Base-by-base conservation (phyloP, 2,888 invertebrate genomes). In the Dusona sp. region DNA sequence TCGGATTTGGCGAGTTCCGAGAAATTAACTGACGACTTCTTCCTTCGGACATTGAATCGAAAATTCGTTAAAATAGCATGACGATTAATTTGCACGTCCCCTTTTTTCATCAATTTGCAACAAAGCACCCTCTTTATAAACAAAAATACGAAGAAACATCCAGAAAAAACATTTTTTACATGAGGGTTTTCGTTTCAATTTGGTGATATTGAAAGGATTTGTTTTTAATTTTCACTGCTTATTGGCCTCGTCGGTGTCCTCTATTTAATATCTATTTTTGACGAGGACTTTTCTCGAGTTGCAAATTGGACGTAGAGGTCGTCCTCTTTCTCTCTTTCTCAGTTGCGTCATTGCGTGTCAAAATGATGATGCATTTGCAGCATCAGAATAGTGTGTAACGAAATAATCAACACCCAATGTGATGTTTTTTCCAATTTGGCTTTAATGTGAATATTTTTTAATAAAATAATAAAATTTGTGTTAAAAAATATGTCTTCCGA, bases 361-460 rank as follows among this genome's bases (percentile, higher is more conserved):
- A 75, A 70, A 80, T 38, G 80, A 83, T 57, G 79, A 79, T 57
- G 78, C 77, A 48, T 29, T 65, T 19, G 36, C 45, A 33, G 54
- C 78, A 42, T 51, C 48, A 38, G 57, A 22, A n/a, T 13, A 13
- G 33, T 64, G 78, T 57, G 83, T 83, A 84, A 84, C 72, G 82
- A 83, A 86, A 87, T 78, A 84, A 88, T 88, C 86, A 84, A 84
- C 86, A 61, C 42, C 33, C 64, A 45, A 54, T 45, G n/a, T 33
- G 57, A 57, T n/a, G 42, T 79, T n/a, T 38, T 36, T 70, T 70
- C 33, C n/a, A 22, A 16, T 6, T 11, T 61, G 16, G 16, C 0
- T 16, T 13, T 0, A 8, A 61, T 11, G 4, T 13, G 11, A 4
- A 61, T 61, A 61, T 61, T 61, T 25, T 11, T 29, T 4, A 61